Evolutionary conservation across 1,140 invertebrate species (phyloP), one percentile per base, ranked within the genome.

Genomic region (Drosophila baimaii): DNA sequence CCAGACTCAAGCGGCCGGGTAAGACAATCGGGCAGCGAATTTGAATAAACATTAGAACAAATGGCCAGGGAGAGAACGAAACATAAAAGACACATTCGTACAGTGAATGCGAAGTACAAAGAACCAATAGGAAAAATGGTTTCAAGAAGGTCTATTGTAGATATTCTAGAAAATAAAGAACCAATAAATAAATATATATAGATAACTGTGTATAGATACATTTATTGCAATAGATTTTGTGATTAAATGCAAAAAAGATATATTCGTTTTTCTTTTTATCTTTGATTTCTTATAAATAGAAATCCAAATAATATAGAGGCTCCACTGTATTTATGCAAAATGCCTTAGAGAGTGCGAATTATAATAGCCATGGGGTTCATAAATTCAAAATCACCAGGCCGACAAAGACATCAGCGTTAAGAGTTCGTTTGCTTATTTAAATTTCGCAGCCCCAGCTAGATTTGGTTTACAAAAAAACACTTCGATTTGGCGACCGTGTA

Each of bases 41-140:
- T 75, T 75, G 51, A 75, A 75, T 75, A 75, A 75, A 75, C 72
- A 75, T 75, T 75, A 75, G 58, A 37, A 21, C 31, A 65, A 64
- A 19, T 33, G 31, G 23, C 49, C 25, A 37, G 1, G 25, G 58
- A 75, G 25, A 41, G 58, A 63, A 51, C 51, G 41, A 56, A 57
- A 75, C 71, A 75, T 51, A 43, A 75, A 75, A 75, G 69, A 27
- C 27, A 47, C 69, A 71, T 71, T 49, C 19, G 65, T n/a, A 54
- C 51, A 35, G 51, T 15, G 13, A 35, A 10, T 0, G 0, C 19
- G 1, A 0, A 8, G 9, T 35, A 33, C 2, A 52, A 2, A 15
- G 13, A 33, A 31, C 12, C 1, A 8, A 2, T 7, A 13, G 10
- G 6, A 1, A 29, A 19, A 49, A 17, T 31, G 15, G 0, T 3